These are phyloP conservation scores for Turnix velox DNA, from an alignment of 2,113 vertebrate species.

Conservation along the genomic window DNA sequence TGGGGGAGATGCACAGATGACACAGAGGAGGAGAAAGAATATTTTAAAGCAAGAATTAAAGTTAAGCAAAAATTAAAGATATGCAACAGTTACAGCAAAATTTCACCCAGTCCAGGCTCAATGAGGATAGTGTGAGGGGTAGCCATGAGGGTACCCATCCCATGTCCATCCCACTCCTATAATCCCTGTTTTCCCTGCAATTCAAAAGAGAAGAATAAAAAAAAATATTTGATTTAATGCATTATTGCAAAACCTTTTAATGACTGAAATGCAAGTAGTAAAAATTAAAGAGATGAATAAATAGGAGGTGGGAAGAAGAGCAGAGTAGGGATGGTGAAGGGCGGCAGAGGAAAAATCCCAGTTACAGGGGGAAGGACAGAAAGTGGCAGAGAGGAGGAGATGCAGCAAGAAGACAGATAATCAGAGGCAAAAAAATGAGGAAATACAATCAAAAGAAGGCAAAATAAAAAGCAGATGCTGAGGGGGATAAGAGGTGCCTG, in stretches of 20 bases:
- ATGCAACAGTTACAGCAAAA: background rate
- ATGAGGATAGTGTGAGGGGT: rapidly evolving
- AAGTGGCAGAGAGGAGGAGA: background rate
- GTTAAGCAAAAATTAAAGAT: too few species aligned
- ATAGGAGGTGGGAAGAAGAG: background rate
- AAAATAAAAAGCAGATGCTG: constrained; percentile 61
- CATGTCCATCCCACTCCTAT: rapidly evolving
- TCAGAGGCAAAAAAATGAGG: background rate
- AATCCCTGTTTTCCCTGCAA: background rate
- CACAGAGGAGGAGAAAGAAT: rapidly evolving
- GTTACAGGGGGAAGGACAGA: background rate
- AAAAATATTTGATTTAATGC: background rate
- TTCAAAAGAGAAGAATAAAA: background rate
- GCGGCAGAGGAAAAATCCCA: background rate
- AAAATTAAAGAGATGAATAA: background rate
- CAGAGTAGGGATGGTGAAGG: background rate
- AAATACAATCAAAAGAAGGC: constrained; percentile 17
- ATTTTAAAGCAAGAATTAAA: background rate
- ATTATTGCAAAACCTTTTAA: background rate
- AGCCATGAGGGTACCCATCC: rapidly evolving
- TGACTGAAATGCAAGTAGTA: background rate
- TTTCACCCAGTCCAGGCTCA: rapidly evolving
- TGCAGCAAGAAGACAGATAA: background rate
- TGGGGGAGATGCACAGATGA: background rate
- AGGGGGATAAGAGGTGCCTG: constrained; percentile 11